Conservation (phyloP, 1,140 invertebrate species). For the Battus philenor region DNA sequence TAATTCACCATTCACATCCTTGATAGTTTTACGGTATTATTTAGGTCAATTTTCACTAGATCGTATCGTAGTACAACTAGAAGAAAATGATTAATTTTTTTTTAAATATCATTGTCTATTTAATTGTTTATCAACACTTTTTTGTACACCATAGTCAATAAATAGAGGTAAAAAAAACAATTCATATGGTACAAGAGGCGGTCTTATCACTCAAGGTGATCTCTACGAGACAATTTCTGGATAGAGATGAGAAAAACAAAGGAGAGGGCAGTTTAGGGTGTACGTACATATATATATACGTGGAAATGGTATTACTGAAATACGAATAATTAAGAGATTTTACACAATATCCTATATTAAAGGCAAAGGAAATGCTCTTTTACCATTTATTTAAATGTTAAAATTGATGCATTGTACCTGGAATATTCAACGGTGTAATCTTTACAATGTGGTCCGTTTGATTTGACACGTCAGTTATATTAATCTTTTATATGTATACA, state of each 20-base stretch:
- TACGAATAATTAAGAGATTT: no score
- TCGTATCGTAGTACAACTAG: background rate
- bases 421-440: background rate
- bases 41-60: background rate
- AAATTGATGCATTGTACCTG: background rate
- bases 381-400: no score
- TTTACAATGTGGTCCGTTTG: background rate
- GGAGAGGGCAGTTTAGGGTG: no score
- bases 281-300: background rate
- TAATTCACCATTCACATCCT: background rate
- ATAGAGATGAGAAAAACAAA: background rate
- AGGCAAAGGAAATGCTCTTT: no score
- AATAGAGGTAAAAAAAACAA: background rate
- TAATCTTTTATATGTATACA: background rate
- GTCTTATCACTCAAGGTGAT: no score
- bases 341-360: no score
- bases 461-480: background rate
- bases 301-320: background rate
- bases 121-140: no score
- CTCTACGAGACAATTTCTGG: no score
- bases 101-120: background rate
- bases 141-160: background rate
- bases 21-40: background rate
- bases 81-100: no score
- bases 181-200: no score